Evolutionary conservation across 1,140 invertebrate species (phyloP).

Genomic region (Procambarus clarkii): DNA sequence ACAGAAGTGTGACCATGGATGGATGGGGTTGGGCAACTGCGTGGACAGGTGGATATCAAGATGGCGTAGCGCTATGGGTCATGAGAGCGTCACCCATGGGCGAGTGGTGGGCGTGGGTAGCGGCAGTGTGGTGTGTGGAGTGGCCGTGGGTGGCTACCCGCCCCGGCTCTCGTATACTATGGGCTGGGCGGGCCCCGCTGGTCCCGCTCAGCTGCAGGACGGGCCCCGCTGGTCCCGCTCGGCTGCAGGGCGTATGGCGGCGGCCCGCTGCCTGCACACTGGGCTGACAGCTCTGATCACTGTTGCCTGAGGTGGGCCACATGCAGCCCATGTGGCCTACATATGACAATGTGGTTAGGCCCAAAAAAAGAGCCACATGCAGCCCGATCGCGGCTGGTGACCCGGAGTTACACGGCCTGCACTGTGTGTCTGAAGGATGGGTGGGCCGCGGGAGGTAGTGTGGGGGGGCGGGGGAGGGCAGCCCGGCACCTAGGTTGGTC

Average conservation of each 20-base stretch:
- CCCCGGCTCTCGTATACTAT: conserved; percentile 69
- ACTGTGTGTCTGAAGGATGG: conserved; percentile 60
- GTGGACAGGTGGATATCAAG: conserved; percentile 50
- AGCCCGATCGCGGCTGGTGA: conserved; percentile 61
- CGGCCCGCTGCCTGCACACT: conserved; percentile 63
- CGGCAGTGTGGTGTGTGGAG: conserved; percentile 66
- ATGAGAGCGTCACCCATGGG: conserved; percentile 63
- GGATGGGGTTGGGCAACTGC: conserved; percentile 33
- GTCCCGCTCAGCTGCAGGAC: conserved; percentile 61
- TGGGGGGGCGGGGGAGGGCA: conserved; percentile 60
- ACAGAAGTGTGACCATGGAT: conserved; percentile 49
- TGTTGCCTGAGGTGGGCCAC: conserved; percentile 57
- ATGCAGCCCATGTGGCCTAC: conserved; percentile 43
- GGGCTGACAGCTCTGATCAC: conserved; percentile 62
- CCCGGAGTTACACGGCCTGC: conserved; percentile 61
- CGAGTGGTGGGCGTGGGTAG: conserved; percentile 48
- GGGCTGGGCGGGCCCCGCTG: conserved; percentile 67
- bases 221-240: conserved; percentile 64
- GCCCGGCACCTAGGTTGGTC: conserved; percentile 49
- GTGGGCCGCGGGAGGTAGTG: conserved; percentile 69
- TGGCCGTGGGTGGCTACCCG: conserved; percentile 50
- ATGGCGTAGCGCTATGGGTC: conserved; percentile 66
- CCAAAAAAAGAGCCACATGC: conserved; percentile 41
- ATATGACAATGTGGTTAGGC: conserved; percentile 35
- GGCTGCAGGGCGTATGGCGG: conserved; percentile 60